Base-by-base conservation (phyloP, 2,113 vertebrate species). In the Menura novaehollandiae region DNA sequence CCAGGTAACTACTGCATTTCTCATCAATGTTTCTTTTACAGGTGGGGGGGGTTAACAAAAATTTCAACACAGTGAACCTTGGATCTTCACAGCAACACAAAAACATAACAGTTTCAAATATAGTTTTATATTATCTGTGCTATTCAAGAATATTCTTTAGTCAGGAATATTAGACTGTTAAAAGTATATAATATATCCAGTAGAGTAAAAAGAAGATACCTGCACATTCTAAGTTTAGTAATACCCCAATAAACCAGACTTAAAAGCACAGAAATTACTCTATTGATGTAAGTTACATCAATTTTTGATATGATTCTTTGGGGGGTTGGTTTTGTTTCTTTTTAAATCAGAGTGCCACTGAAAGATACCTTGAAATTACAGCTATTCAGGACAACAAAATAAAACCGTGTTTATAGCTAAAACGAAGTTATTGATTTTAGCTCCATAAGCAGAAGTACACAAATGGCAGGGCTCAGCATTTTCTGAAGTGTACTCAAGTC, bases 381-480 rank as follows among this genome's bases (percentile, higher is more conserved):
- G 19, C 56, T 72, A 24, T 67, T 92, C 41, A 62, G 73, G 49
- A 91, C 94, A 78, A 53, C 8, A 87, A 92, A 93, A 68, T 59
- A 90, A 95, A 88, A 24, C 18, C 2, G 2, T 35, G 39, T 64
- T 84, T 90, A 85, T n/a, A 63, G 73, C 60, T 91, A 49, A 95
- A 94, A 93, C 86, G 72, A 93, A 74, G 56, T 93, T 95, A 84
- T 63, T 46, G 76, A 93, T 94, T 96, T 88, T 75, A 77, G 77
- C 81, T 86, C 80, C 88, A 68, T 81, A 91, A 89, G 85, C 90
- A 94, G 68, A 88, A 96, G 80, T 26, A 63, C 12, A 68, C 21
- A n/a, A 95, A 88, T 33, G 51, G 27, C 21, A 87, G 26, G 87
- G 49, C 85, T 97, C 96, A 95, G 95, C 96, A 88, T 89, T 96